Evolutionary conservation across 1,140 invertebrate genomes (phyloP), one percentile per base, ranked within the genome.

Genomic region (Calephelis nemesis): DNA sequence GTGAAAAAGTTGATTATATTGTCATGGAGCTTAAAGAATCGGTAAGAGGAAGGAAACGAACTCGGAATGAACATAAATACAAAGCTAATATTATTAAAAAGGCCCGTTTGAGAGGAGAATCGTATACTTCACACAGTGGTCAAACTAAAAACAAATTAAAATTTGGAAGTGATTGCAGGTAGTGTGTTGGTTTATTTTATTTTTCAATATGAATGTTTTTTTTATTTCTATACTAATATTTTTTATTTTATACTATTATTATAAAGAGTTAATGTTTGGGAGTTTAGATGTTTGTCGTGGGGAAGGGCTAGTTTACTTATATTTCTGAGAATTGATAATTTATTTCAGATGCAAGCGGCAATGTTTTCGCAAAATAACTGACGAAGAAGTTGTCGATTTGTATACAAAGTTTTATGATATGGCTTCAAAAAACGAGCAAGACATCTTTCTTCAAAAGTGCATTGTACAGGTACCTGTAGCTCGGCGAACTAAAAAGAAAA

Each of bases 21-120:
- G 45, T 47, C 45, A 47, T 47, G 45, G 45, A 47, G 45, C 45
- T 47, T 47, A 2, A 47, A 47, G 45, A 47, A 47, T 47, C 45
- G 45, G 45, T 47, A 47, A 47, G 45, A 47, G 45, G 45, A 47
- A 47, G 45, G 45, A 71, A 71, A 67, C n/a, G 52, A 19, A 13
- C 52, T 13, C 52, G 52, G 52, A 54, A 58, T 71, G 60, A 69
- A 69, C 52, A n/a, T 13, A 40, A 11, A 13, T 39, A 54, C 19
- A 54, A 54, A 54, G n/a, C n/a, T 15, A 54, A 54, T 19, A 54
- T 54, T 15, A 19, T 54, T 13, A 54, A 54, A 19, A 54, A 54
- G 19, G 52, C 52, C 19, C 52, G 52, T 15, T 54, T 54, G 52
- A 15, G n/a, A 15, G 52, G 52, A 54, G n/a, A 54, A 19, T 13